Evolutionary conservation across 2,888 invertebrate species (phyloP), one percentile per base, ranked within the genome.

Genomic region (Lasius platythorax): DNA sequence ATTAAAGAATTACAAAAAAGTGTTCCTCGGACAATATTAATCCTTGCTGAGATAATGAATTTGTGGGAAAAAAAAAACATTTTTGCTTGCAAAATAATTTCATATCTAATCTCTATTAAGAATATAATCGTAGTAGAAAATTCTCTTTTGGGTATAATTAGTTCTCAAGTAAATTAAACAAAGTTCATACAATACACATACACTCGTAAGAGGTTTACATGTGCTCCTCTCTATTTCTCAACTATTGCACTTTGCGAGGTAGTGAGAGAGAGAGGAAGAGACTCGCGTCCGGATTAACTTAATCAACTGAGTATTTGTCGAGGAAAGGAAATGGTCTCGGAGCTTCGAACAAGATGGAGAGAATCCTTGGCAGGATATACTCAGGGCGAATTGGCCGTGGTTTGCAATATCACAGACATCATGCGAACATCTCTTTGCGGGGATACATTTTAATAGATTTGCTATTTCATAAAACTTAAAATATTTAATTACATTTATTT

Each of bases 371-470:
- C 18, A 18, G 37, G 23, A 46, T 46, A n/a, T 15, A n/a, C 28
- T 37, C 18, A 9, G n/a, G 9, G 74, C 67, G 75, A 85, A 87
- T 85, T 88, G 84, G 64, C 85, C 46, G 73, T 30, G 66, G 74
- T 58, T 12, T n/a, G 43, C 40, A 37, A 63, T 63, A 85, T 84
- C 58, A 61, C 23, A 58, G 18, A 28, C 61, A 8, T 61, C 76
- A n/a, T n/a, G 50, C n/a, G 74, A 83, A 84, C 76, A 75, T 81
- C 84, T 75, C 5, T n/a, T 53, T 53, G 56, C 64, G 40, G 33
- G 53, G 83, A 85, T 85, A 70, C 76, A 58, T 88, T 85, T 87
- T 88, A 84, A 88, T 84, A 82, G 68, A 81, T 83, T 82, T 37
- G 23, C 23, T 37, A 37, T 37, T 37, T 23, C 23, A 23, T 23